Percentiles rank a stretch among this genome's conserved stretches.
Evolutionary conservation across 2,888 invertebrate genomes (phyloP).

Genomic region (Harpalus rubripes): DNA sequence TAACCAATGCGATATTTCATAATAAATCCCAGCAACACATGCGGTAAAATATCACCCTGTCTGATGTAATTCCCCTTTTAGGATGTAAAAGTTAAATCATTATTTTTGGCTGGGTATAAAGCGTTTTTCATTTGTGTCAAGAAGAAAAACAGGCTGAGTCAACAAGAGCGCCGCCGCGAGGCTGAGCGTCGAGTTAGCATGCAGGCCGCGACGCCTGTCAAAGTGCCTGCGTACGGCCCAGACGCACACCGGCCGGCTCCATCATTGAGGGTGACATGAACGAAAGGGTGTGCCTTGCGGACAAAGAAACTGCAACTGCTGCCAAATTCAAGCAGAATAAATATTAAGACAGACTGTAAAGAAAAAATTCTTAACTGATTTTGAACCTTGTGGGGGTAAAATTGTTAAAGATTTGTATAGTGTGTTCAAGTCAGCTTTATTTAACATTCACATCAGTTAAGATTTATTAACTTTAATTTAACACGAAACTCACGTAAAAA

Average conservation of each 20-base stretch:
- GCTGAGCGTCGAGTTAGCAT: conserved; percentile 18
- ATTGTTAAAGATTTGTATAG: too few relatives aligned
- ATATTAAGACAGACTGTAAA: too few relatives aligned
- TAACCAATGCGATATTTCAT: too few relatives aligned
- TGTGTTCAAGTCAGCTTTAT: too few relatives aligned
- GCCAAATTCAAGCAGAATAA: background rate
- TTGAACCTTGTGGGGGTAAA: too few relatives aligned
- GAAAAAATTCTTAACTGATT: too few relatives aligned
- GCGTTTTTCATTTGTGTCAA: conserved; percentile 55
- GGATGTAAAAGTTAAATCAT: conserved; percentile 43
- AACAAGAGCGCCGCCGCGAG: conserved; percentile 27
- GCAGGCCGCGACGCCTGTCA: conserved; percentile 44
- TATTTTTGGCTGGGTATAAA: conserved; percentile 45
- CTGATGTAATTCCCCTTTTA: background rate
- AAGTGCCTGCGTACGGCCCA: conserved; percentile 11
- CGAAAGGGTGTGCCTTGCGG: conserved; percentile 13
- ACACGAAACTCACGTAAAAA: too few relatives aligned
- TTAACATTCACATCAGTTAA: too few relatives aligned
- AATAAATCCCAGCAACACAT: too few relatives aligned
- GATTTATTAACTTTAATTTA: too few relatives aligned
- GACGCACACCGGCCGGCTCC: background rate
- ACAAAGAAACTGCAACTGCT: conserved; percentile 16
- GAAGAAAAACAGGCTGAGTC: conserved; percentile 46
- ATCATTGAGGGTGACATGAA: background rate
- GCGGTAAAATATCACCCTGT: background rate